Evolutionary conservation across 2,113 vertebrate species (phyloP).

Genomic region (Platichthys stellatus): DNA sequence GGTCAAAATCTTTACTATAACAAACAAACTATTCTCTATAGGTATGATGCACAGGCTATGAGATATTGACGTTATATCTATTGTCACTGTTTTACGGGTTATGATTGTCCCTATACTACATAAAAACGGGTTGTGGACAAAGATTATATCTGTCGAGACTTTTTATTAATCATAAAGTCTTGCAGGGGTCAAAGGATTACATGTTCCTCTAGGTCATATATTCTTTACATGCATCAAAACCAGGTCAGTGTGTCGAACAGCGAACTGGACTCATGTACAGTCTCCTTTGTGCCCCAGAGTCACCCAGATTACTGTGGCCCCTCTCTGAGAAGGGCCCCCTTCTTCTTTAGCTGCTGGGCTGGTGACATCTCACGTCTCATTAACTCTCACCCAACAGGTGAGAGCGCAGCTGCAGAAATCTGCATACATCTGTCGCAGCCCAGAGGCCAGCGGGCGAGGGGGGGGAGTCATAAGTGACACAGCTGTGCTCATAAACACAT

Average conservation of each 20-base stretch:
- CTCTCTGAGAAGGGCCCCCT: constrained; percentile 5
- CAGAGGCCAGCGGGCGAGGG: constrained; percentile 26
- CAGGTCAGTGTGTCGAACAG: constrained; percentile 65
- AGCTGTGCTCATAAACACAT: constrained; percentile 64
- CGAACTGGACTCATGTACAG: not conserved
- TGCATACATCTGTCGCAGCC: constrained; percentile 68
- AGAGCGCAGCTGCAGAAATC: constrained; percentile 73
- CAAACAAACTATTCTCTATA: too few species aligned
- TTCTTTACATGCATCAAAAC: constrained; percentile 31
- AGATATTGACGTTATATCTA: too few species aligned
- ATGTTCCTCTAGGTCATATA: constrained; percentile 24
- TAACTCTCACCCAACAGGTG: constrained; percentile 75
- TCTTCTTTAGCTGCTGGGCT: constrained; percentile 26
- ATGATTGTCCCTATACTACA: not conserved
- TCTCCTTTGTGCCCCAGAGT: constrained; percentile 25
- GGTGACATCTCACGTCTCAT: constrained; percentile 65
- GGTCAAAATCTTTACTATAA: too few species aligned
- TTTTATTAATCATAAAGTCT: constrained; percentile 13
- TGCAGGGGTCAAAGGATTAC: constrained; percentile 26
- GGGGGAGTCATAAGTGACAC: constrained; percentile 47
- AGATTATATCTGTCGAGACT: not conserved
- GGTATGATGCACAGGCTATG: too few species aligned
- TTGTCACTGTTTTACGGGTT: too few species aligned
- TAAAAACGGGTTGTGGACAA: not conserved
- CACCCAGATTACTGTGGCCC: constrained; percentile 14